Base-by-base conservation (phyloP, 2,797 vertebrate genomes). In the Poeciliopsis turneri region DNA sequence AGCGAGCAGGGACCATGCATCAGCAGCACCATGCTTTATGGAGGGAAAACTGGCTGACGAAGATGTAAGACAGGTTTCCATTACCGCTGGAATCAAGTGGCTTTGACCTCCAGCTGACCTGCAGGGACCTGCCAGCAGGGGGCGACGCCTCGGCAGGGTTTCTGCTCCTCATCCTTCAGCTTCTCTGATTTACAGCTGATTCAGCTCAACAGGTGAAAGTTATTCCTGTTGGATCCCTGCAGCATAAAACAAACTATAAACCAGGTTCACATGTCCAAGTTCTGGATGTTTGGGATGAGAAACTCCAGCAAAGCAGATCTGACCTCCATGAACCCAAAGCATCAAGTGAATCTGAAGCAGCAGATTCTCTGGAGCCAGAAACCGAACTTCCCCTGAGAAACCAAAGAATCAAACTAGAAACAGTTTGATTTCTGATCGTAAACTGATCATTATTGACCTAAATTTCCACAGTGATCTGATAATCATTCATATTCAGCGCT, bases 1-100 rank as follows among this genome's bases (percentile, higher is more conserved):
- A 83, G 76, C 47, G 23, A 1, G 53, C 81, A 81, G 74, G 80
- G 90, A 89, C 78, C 28, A 9, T 5, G 77, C 81, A 72, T 80
- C 77, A 86, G 25, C 36, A 68, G 64, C 64, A 2, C 18, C 33
- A 2, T 1, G 61, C 33, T 25, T 39, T 41, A 25, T 39, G 41
- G 68, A 70, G 36, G 23, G 25, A 12, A 43, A 41, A 41, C 36
- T 41, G 20, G 5, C 36, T 11, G 36, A 68, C 36, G 10, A 13
- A 15, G 36, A 41, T 41, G 64, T 39, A 41, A 12, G 36, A 41
- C 64, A 41, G 36, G 59, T 20, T 36, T 64, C 30, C 59, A 36
- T 9, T 20, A 36, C 15, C 0, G 3, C 59, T 5, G 33, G 59
- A 64, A 51, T 51, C 49, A 51, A 51, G 49, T 51, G 49, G 49